Conservation (phyloP, 2,888 invertebrate species). For the Branchellion lobata region DNA sequence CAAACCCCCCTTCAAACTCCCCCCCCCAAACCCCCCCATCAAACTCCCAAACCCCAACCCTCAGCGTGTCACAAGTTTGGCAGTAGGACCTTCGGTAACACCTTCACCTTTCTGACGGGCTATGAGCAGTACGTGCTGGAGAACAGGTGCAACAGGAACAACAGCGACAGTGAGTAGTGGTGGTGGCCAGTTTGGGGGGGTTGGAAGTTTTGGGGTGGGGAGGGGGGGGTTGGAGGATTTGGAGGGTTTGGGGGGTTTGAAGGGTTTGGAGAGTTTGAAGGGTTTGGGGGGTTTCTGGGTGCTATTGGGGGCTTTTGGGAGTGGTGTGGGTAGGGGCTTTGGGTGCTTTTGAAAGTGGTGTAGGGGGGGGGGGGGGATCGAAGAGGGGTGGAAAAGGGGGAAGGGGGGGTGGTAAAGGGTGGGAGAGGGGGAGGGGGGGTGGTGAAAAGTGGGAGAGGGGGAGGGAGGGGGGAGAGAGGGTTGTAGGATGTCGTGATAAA, state of each 20-base stretch:
- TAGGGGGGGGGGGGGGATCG: neutral
- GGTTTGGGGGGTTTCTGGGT: neutral
- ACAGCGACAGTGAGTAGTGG: neutral
- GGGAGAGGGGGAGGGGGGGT: too few relatives aligned
- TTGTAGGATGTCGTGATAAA: too few relatives aligned
- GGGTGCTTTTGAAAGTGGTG: neutral
- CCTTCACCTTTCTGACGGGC: slow-evolving; percentile 15
- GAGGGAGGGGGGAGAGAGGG: too few relatives aligned
- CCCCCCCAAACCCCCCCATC: neutral
- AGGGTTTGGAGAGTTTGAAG: neutral
- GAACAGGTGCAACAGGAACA: slow-evolving; percentile 31
- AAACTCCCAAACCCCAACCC: neutral
- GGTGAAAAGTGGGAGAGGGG: too few relatives aligned
- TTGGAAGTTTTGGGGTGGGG: too few relatives aligned
- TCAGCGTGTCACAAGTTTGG: slow-evolving; percentile 32
- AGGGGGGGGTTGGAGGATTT: neutral
- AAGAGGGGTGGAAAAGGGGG: too few relatives aligned
- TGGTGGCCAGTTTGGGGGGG: too few relatives aligned
- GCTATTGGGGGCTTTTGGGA: neutral
- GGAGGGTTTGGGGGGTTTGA: neutral
- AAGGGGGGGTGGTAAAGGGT: too few relatives aligned
- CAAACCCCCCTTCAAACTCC: neutral
- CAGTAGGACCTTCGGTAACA: neutral
- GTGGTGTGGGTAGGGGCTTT: neutral
- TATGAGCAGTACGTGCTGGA: slow-evolving; percentile 42